Evolutionary conservation across 2,797 vertebrate genomes (phyloP).

Genomic region (Benthosema pterotum): DNA sequence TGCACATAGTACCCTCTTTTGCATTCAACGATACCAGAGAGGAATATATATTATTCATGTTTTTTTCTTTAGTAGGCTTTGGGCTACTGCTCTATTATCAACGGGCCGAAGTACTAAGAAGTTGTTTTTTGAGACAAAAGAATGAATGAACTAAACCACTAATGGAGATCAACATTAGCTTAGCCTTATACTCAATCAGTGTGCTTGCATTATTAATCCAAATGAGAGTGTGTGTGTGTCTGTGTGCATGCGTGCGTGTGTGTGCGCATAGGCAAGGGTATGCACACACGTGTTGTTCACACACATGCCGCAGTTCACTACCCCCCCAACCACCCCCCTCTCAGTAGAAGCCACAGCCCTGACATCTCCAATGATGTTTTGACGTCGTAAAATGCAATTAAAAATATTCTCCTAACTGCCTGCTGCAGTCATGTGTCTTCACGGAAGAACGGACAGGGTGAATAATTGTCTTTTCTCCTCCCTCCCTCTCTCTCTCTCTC

Average conservation of each 20-base stretch:
- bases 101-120: neutral
- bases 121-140: neutral
- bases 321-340: neutral
- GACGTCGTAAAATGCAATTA: constrained; percentile 27
- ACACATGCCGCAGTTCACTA: neutral
- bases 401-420: constrained; percentile 31
- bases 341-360: constrained; percentile 10
- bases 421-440: constrained; percentile 25
- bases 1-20: too few species aligned
- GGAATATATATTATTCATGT: neutral
- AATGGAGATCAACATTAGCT: constrained; percentile 31
- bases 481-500: constrained; percentile 9
- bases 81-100: too few species aligned
- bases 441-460: constrained; percentile 45
- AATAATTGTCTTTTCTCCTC: constrained; percentile 49
- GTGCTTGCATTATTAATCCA: constrained; percentile 9
- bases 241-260: neutral
- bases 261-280: neutral
- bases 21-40: neutral
- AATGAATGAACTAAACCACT: constrained; percentile 19
- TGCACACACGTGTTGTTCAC: too few species aligned
- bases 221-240: constrained; percentile 2
- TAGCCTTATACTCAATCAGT: neutral
- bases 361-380: constrained; percentile 32
- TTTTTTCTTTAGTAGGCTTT: neutral